Evolutionary conservation across 2,113 vertebrate species (phyloP).

Genomic region (Melanocharis versteri): DNA sequence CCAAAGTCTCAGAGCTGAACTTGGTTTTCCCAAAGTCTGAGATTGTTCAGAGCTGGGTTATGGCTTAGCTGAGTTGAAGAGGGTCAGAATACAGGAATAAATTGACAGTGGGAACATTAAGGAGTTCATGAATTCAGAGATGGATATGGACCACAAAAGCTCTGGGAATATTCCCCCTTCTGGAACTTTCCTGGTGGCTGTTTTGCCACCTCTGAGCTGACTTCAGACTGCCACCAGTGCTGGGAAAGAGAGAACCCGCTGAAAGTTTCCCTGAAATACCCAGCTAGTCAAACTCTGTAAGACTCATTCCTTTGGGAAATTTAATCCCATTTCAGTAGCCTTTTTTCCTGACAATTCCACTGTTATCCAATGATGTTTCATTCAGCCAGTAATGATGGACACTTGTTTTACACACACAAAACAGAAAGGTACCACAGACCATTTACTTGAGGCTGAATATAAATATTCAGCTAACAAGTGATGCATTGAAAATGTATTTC

Average conservation of each 20-base stretch:
- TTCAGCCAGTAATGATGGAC: background rate
- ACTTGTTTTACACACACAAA: background rate
- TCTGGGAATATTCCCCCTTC: background rate
- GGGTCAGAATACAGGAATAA: background rate
- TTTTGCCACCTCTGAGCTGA: background rate
- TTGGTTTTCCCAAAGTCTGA: background rate
- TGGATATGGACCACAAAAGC: background rate
- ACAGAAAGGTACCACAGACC: background rate
- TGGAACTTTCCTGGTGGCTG: background rate
- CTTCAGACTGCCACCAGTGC: background rate
- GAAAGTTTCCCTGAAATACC: background rate
- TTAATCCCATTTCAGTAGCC: background rate
- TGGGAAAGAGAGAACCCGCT: background rate
- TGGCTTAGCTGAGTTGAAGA: background rate
- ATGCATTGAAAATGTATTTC: slow-evolving; percentile 7
- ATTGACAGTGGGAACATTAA: background rate
- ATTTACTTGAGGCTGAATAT: background rate
- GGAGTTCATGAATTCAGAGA: background rate
- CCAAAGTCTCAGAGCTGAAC: background rate
- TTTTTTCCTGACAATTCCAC: background rate
- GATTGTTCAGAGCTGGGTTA: background rate
- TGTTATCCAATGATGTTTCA: background rate
- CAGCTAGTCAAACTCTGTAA: background rate
- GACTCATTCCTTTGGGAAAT: background rate
- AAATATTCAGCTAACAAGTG: background rate